A percentile compares a stretch with the other conserved stretches of the same genome.
phyloP scores from a whole-genome alignment of 2,113 vertebrate species.

The Xiphophorus couchianus region DNA sequence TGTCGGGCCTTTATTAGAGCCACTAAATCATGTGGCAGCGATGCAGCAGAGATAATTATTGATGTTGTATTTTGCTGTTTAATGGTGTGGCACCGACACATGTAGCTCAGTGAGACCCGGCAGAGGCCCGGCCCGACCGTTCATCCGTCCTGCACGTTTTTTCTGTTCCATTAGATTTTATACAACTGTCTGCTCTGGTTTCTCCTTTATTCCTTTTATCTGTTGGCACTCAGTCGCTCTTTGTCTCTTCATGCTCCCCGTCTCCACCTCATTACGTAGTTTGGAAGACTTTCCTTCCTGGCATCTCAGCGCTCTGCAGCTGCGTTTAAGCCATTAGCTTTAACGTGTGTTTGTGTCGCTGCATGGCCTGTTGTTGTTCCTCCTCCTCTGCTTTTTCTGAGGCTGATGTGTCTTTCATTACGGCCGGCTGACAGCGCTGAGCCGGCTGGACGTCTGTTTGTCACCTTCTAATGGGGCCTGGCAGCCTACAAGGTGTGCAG shows the following conservation, averaged over 20 bases:
- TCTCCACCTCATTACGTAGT: conserved; percentile 35
- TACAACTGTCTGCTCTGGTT: conserved; percentile 18
- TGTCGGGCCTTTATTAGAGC: conserved; percentile 45
- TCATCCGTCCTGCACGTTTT: conserved; percentile 16
- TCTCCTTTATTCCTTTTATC: conserved; percentile 19
- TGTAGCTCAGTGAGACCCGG: conserved; percentile 46
- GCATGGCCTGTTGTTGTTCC: conserved; percentile 43
- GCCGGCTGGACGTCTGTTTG: conserved; percentile 71
- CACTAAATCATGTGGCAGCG: conserved; percentile 59
- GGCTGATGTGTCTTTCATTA: conserved; percentile 78
- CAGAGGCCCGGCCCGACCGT: conserved; percentile 30
- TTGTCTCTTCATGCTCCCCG: conserved; percentile 7
- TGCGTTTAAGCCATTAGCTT: conserved; percentile 66
- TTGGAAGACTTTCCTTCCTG: not conserved
- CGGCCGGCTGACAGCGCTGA: conserved; percentile 68
- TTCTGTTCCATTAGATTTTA: conserved; percentile 30
- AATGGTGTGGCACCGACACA: conserved; percentile 34
- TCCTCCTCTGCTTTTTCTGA: conserved; percentile 45
- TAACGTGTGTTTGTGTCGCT: conserved; percentile 62
- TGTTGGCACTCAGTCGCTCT: not conserved
- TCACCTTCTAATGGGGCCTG: conserved; percentile 76
- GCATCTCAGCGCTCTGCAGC: conserved; percentile 29
- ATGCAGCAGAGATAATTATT: conserved; percentile 49
- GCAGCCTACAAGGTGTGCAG: conserved; percentile 73
- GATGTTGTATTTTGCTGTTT: conserved; percentile 48